Evolutionary conservation across 2,888 invertebrate genomes (phyloP), one percentile per base, ranked within the genome.

Genomic region (Cryptocheilus praepositus): DNA sequence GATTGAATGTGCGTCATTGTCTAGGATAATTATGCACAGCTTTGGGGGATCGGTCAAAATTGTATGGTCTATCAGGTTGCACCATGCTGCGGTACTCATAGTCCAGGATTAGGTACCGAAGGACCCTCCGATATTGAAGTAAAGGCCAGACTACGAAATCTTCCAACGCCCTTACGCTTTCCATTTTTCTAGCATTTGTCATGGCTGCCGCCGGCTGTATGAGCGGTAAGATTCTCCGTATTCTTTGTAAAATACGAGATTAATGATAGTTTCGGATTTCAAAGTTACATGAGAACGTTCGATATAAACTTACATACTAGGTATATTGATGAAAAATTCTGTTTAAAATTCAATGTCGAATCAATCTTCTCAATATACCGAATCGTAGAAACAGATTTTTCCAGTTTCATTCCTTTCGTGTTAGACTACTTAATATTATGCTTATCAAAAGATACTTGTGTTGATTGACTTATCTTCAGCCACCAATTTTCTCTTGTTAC

Each of bases 401-500:
- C 19, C 46, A 53, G n/a, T 7, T 19, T 53, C 19, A 28, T 13
- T 25, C 5, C 25, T 18, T 25, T 57, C 4, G 21, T 28, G 18
- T 7, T 1, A 36, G 36, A 36, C 3, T 11, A 11, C 1, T n/a
- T 13, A 19, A 49, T 5, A 16, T n/a, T 49, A n/a, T 5, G 5
- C 4, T 49, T 16, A 49, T 57, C 46, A n/a, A 60, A 45, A 43
- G 51, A 28, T 1, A 22, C 64, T 57, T 59, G 64, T 61, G 49
- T 70, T 62, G 68, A 76, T 80, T 71, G 68, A 61, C 49, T 71
- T 66, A 71, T 72, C 64, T 75, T 61, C 73, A 78, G 80, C 83
- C 79, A 79, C 76, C 81, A 83, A 83, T 83, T 84, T 85, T 83
- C 79, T 82, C 86, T 80, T 70, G 84, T 86, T 87, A 83, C 76